phyloP scores from a whole-genome alignment of 2,797 vertebrate species.

The Hirundo rustica region DNA sequence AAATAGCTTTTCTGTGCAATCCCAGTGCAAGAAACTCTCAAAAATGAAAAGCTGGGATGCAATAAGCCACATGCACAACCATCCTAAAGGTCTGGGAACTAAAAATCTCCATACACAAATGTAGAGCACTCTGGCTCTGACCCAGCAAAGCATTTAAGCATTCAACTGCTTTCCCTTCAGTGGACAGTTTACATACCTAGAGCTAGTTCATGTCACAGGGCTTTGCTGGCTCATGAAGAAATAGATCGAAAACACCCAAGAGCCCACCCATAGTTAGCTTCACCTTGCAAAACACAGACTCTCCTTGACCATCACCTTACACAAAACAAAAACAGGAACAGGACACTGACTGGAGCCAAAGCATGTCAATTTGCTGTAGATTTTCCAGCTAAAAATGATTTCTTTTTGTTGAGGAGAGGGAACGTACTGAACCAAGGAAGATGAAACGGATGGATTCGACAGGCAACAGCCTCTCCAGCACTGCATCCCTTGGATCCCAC shows the following conservation, averaged over 20 bases:
- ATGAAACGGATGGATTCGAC: not conserved
- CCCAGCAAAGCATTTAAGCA: slow-evolving; percentile 17
- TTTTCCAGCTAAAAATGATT: not conserved
- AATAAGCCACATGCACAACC: not conserved
- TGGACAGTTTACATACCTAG: not conserved
- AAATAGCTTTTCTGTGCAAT: not conserved
- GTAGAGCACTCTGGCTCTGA: not conserved
- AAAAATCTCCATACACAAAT: not conserved
- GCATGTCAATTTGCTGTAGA: not conserved
- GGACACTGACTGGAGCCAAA: not conserved
- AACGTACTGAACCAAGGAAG: not conserved
- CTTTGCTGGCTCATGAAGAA: not conserved
- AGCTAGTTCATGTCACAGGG: not conserved
- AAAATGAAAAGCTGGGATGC: not conserved
- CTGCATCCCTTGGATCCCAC: no score
- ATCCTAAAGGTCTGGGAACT: not conserved
- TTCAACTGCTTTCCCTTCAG: not conserved
- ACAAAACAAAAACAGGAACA: not conserved
- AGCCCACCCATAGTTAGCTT: not conserved
- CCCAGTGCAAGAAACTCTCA: not conserved
- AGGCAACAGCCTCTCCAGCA: not conserved
- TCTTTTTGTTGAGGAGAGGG: not conserved
- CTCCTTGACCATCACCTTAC: not conserved
- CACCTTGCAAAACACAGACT: not conserved
- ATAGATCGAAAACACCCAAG: not conserved